A percentile compares a stretch with the other conserved stretches of the same genome.
These are phyloP conservation scores for Bujurquina vittata DNA, from an alignment of 2,113 vertebrate species.

Conservation along the genomic window DNA sequence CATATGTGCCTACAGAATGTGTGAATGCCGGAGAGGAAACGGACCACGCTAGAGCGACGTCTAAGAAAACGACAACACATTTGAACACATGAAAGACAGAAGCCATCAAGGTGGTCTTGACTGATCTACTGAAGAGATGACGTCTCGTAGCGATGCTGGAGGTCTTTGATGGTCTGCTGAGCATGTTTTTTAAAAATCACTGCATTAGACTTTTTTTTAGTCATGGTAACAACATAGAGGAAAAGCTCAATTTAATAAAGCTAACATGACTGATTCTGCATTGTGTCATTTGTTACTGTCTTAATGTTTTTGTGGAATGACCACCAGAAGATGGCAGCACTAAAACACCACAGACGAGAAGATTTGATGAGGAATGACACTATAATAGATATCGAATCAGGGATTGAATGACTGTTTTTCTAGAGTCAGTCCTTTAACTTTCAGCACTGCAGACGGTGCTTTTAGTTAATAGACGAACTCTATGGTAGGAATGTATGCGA, in stretches of 20 bases:
- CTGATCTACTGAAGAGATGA: conserved; percentile 59
- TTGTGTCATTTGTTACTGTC: neutral
- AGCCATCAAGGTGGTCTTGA: neutral
- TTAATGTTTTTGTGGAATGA: neutral
- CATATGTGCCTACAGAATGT: conserved; percentile 88
- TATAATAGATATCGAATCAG: neutral
- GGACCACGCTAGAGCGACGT: conserved; percentile 74
- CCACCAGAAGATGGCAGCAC: conserved; percentile 65
- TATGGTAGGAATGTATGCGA: neutral
- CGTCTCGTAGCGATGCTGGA: conserved; percentile 17
- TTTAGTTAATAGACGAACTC: neutral
- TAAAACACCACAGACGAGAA: neutral
- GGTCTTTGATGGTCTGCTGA: conserved; percentile 7
- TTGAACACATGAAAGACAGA: conserved; percentile 11
- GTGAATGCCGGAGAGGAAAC: conserved; percentile 82
- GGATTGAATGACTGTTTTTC: neutral
- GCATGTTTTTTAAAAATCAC: conserved; percentile 9
- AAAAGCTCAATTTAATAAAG: conserved; percentile 10
- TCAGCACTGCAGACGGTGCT: no score
- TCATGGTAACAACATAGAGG: neutral
- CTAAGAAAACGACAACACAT: conserved; percentile 16
- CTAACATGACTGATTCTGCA: neutral
- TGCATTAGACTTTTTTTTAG: neutral
- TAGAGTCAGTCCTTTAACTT: neutral
- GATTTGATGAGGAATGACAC: neutral